Conservation (phyloP, 2,113 vertebrate species). For the Bungarus multicinctus region DNA sequence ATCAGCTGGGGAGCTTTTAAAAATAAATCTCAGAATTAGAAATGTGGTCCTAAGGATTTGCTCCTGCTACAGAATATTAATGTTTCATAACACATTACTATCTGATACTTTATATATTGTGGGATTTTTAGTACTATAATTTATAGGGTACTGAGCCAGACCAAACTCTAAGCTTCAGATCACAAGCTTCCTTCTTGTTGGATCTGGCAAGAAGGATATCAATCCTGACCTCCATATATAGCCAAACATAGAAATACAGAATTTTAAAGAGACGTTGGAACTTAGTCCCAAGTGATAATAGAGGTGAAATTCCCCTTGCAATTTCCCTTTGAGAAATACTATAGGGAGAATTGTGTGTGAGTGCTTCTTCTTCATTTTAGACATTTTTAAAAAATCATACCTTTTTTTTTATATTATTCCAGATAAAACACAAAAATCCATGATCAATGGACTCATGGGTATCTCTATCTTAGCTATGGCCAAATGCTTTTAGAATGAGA, state of each 20-base stretch:
- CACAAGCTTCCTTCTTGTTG: background rate
- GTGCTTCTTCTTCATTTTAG: background rate
- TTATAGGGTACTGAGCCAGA: background rate
- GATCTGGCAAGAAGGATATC: background rate
- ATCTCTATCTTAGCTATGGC: background rate
- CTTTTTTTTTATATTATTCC: background rate
- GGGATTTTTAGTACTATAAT: accelerated
- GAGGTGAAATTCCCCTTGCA: background rate
- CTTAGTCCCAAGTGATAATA: background rate
- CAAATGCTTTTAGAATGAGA: background rate
- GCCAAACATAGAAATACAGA: background rate
- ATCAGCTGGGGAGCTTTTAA: background rate
- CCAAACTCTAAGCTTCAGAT: background rate
- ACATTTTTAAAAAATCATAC: background rate
- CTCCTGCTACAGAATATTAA: background rate
- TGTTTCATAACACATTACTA: background rate
- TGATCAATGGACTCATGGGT: background rate
- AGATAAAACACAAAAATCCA: background rate
- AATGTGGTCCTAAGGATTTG: background rate
- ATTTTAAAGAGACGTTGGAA: background rate
- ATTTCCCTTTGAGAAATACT: background rate
- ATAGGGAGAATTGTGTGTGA: accelerated
- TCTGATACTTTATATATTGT: accelerated
- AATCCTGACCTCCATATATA: background rate
- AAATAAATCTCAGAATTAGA: background rate